These are phyloP conservation scores for Molorchus minor DNA, from an alignment of 2,888 invertebrate species.

Conservation along the genomic window DNA sequence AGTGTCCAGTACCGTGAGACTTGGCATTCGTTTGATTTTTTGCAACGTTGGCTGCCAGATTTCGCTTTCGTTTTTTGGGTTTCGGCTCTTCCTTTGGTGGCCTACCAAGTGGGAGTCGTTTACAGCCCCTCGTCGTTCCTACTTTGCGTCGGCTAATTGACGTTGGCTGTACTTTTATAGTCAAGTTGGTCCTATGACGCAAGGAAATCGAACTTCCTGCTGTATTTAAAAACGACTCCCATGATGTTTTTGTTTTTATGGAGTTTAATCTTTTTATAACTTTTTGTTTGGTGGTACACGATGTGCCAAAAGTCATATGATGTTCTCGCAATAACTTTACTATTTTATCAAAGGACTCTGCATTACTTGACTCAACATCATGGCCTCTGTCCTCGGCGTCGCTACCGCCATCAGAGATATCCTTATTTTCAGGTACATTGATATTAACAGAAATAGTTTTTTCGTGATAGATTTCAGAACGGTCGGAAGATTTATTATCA, in stretches of 20 bases:
- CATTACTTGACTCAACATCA: neutral
- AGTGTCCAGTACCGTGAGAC: too few species aligned
- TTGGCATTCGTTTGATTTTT: too few species aligned
- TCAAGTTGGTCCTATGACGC: neutral
- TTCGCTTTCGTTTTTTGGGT: constrained; percentile 4
- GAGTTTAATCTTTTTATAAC: neutral
- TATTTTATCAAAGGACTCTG: neutral
- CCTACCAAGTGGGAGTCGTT: constrained; percentile 4
- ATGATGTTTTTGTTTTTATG: too few species aligned
- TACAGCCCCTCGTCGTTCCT: constrained; percentile 11
- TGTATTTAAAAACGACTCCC: too few species aligned
- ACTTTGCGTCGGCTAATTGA: constrained; percentile 14
- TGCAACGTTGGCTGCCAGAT: too few species aligned
- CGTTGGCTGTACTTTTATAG: constrained; percentile 13
- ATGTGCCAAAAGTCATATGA: neutral
- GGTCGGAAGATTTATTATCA: neutral
- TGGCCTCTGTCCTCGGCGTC: neutral
- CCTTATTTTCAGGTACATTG: neutral
- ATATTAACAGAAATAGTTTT: neutral
- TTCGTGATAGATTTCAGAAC: neutral
- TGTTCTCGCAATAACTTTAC: neutral
- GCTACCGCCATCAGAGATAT: neutral
- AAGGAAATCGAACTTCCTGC: neutral
- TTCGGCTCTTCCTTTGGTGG: constrained; percentile 7
- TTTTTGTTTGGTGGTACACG: neutral